phyloP scores from a whole-genome alignment of 1,140 invertebrate species.

The Dendroctonus ponderosae region DNA sequence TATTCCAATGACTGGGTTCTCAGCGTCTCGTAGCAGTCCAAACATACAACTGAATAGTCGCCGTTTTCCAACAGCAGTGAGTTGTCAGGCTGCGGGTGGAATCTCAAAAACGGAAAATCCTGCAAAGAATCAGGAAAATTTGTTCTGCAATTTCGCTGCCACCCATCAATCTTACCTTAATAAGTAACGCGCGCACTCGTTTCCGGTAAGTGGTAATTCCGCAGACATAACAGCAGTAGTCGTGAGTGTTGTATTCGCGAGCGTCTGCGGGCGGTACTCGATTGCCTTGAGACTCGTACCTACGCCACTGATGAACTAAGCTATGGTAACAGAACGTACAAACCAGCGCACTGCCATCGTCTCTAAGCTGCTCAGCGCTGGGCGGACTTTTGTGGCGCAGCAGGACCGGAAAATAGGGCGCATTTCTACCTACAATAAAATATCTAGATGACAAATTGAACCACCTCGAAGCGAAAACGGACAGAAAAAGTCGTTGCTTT shows the following conservation, averaged over 20 bases:
- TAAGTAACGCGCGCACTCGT: constrained; percentile 79
- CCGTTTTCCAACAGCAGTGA: constrained; percentile 85
- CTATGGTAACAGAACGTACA: constrained; percentile 95
- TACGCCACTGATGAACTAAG: constrained; percentile 84
- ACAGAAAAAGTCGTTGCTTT: constrained; percentile 2
- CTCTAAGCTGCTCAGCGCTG: constrained; percentile 79
- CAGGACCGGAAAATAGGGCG: constrained; percentile 77
- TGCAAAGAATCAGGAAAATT: constrained; percentile 37
- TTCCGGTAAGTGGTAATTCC: constrained; percentile 85
- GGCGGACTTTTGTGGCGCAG: constrained; percentile 69
- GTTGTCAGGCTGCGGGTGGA: constrained; percentile 78
- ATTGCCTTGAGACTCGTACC: constrained; percentile 62
- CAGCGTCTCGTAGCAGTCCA: constrained; percentile 87
- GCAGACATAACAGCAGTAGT: constrained; percentile 92
- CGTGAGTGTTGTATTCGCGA: constrained; percentile 84
- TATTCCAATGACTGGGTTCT: constrained; percentile 82
- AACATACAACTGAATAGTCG: constrained; percentile 86
- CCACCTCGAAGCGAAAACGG: neutral
- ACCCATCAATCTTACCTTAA: constrained; percentile 61
- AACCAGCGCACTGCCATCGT: constrained; percentile 85
- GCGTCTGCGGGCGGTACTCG: constrained; percentile 55
- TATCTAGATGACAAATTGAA: neutral
- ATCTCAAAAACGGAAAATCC: constrained; percentile 75
- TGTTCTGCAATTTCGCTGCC: neutral
- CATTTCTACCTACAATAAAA: constrained; percentile 50